phyloP scores from a whole-genome alignment of 1,140 invertebrate genomes.

The Plectrocnemia conspersa region DNA sequence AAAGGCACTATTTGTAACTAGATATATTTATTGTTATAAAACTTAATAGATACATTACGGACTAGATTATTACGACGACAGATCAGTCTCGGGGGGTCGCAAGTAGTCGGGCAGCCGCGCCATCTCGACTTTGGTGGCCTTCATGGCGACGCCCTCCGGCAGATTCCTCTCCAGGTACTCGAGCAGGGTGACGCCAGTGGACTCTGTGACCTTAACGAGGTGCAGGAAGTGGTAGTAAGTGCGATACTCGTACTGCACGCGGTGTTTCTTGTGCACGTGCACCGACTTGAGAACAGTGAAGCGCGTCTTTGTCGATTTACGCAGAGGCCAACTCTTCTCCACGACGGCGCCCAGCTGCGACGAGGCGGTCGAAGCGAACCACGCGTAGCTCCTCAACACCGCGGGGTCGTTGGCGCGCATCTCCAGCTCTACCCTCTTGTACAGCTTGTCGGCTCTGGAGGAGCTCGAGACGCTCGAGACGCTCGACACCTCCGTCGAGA shows the following conservation, averaged over 20 bases:
- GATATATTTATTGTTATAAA: too few relatives aligned
- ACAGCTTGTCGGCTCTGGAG: constrained; percentile 67
- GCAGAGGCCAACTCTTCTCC: constrained; percentile 67
- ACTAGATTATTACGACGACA: constrained; percentile 19
- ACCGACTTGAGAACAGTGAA: constrained; percentile 81
- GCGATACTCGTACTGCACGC: constrained; percentile 92
- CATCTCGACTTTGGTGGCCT: constrained; percentile 80
- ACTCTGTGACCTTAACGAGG: constrained; percentile 82
- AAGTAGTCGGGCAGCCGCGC: constrained; percentile 55
- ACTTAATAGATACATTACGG: background rate
- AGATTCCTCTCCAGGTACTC: constrained; percentile 97
- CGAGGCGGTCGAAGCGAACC: constrained; percentile 76
- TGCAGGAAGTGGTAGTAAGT: constrained; percentile 87
- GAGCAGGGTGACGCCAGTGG: constrained; percentile 90
- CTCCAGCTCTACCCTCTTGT: constrained; percentile 80
- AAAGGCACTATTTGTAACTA: too few relatives aligned
- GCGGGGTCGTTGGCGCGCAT: constrained; percentile 79
- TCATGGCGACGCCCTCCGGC: constrained; percentile 94
- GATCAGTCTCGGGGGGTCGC: constrained; percentile 37
- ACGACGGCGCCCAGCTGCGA: constrained; percentile 72
- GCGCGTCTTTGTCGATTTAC: constrained; percentile 69
- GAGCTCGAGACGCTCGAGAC: too few relatives aligned
- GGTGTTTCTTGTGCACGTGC: constrained; percentile 90
- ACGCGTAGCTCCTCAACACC: constrained; percentile 82
- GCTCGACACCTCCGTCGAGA: too few relatives aligned